Base-by-base conservation (phyloP, 2,888 invertebrate genomes). In the Agrochola lychnidis region DNA sequence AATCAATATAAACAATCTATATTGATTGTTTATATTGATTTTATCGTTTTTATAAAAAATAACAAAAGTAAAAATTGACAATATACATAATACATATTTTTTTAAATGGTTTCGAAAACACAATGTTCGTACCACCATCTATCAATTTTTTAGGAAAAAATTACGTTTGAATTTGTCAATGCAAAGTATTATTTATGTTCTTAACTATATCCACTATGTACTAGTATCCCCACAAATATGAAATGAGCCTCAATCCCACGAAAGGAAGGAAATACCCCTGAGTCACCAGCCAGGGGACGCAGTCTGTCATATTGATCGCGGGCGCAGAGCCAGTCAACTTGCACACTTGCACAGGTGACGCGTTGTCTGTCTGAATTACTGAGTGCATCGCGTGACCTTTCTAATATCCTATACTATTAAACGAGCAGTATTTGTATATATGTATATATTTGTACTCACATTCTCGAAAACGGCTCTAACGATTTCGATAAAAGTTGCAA, bases 281-380 rank as follows among this genome's bases (percentile, higher is more conserved):
- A 82, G 30, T 79, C 78, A 79, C 61, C 45, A 40, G n/a, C 48
- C 16, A 42, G 62, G 75, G 82, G 76, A 61, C 30, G 30, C 53
- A 67, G 66, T 48, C 40, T 45, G 45, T 36, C 48, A 53, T 66
- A 64, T 69, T 40, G 53, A 66, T 53, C 40, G 59, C n/a, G 42
- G 57, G 67, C 68, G 25, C 22, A 48, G 16, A 56, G 61, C 30
- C 48, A 79, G 61, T 67, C 57, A 45, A 67, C 40, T 48, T 25
- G 48, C 45, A 12, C 25, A 64, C 30, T 30, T 5, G 56, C 45
- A 16, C 36, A 69, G 16, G 48, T 81, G 81, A 63, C 56, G n/a
- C n/a, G 2, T 56, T 42, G 10, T 2, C 10, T 40, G 36, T 25
- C 25, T 19, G 45, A 5, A 12, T 53, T 25, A 51, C 19, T n/a